phyloP scores from a whole-genome alignment of 2,888 invertebrate species.

The Sialis lutaria region DNA sequence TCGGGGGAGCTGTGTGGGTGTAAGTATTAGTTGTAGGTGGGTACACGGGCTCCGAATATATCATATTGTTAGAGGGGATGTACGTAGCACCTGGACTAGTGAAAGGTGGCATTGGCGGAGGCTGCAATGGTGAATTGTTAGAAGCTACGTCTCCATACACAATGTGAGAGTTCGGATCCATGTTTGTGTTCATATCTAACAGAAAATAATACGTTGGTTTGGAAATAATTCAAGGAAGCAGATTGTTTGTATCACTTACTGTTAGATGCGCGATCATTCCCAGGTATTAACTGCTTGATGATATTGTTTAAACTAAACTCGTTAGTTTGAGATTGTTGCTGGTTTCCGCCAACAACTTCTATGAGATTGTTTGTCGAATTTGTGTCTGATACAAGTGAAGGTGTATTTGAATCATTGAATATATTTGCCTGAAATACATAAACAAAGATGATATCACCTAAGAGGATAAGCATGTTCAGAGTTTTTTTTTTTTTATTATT shows the following conservation, averaged over 20 bases:
- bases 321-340: not conserved
- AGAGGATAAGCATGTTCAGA: too few relatives aligned
- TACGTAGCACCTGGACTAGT: constrained; percentile 12
- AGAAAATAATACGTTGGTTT: not conserved
- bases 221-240: too few relatives aligned
- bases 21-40: constrained; percentile 8
- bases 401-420: constrained; percentile 5
- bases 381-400: constrained; percentile 2
- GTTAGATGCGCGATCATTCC: not conserved
- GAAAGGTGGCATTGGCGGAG: constrained; percentile 31
- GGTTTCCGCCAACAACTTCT: constrained; percentile 3
- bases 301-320: constrained; percentile 3
- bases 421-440: constrained; percentile 3
- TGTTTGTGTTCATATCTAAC: not conserved
- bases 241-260: too few relatives aligned
- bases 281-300: constrained; percentile 1
- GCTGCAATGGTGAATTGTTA: constrained; percentile 31
- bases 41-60: constrained; percentile 11
- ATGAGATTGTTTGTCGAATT: constrained; percentile 2
- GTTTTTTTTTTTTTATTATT: too few relatives aligned
- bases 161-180: not conserved
- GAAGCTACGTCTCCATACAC: not conserved
- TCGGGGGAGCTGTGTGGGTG: not conserved
- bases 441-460: too few relatives aligned
- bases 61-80: constrained; percentile 2